phyloP scores from a whole-genome alignment of 1,140 invertebrate genomes.

The Rhynchophorus ferrugineus region DNA sequence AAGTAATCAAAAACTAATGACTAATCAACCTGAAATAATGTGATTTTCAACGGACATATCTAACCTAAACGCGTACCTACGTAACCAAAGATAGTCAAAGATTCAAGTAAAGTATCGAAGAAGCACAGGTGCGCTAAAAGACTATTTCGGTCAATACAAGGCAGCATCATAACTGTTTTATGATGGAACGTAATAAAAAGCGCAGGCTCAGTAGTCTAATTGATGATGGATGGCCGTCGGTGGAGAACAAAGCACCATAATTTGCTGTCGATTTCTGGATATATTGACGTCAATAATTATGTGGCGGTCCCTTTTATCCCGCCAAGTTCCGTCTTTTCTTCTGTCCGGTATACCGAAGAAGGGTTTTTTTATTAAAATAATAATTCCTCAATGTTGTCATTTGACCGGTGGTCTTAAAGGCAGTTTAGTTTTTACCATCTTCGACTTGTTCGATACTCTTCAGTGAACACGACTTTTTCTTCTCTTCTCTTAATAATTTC shows the following conservation, averaged over 20 bases:
- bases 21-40: too few relatives aligned
- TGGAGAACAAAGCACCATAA: constrained; percentile 40
- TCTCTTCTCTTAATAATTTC: too few relatives aligned
- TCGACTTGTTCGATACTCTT: too few relatives aligned
- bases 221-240: constrained; percentile 39
- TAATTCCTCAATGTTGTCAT: constrained; percentile 24
- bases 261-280: constrained; percentile 42
- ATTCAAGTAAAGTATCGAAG: too few relatives aligned
- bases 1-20: too few relatives aligned
- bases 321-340: constrained; percentile 21
- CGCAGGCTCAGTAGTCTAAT: constrained; percentile 33
- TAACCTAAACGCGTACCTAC: too few relatives aligned
- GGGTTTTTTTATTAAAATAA: constrained; percentile 24
- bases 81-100: too few relatives aligned
- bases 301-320: constrained; percentile 35
- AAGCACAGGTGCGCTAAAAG: background rate
- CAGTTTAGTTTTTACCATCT: too few relatives aligned
- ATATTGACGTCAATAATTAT: constrained; percentile 39
- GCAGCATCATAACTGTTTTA: constrained; percentile 31
- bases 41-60: too few relatives aligned
- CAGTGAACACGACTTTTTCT: too few relatives aligned
- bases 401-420: constrained; percentile 14
- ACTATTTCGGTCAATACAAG: background rate
- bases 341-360: constrained; percentile 16
- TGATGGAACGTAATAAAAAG: constrained; percentile 10